phyloP scores from a whole-genome alignment of 2,888 invertebrate species.

The Augochlorella aurata region DNA sequence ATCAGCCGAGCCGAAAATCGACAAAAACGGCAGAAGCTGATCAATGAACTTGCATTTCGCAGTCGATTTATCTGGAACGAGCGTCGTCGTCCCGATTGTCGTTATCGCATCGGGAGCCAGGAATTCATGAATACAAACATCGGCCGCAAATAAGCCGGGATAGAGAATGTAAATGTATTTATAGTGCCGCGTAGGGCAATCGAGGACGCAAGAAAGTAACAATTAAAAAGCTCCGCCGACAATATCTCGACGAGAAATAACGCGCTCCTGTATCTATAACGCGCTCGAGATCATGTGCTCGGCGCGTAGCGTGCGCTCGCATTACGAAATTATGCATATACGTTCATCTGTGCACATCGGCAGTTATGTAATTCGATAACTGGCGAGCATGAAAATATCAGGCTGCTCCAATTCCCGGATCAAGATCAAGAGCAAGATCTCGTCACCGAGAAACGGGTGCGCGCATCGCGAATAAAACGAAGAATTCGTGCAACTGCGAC shows the following conservation, averaged over 20 bases:
- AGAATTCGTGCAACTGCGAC: not conserved
- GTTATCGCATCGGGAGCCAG: not conserved
- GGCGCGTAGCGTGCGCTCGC: not conserved
- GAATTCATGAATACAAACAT: conserved; percentile 11
- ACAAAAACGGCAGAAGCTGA: too few relatives aligned
- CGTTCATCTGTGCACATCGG: conserved; percentile 31
- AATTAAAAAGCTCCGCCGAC: not conserved
- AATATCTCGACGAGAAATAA: not conserved
- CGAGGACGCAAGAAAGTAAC: not conserved
- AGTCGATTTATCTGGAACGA: not conserved
- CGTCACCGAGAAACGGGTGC: not conserved
- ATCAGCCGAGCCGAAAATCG: too few relatives aligned
- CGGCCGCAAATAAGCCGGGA: not conserved
- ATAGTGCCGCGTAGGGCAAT: not conserved
- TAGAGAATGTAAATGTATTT: conserved; percentile 4
- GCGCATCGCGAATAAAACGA: not conserved
- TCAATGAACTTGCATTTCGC: not conserved
- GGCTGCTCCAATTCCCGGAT: not conserved
- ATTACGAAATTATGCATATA: conserved; percentile 32
- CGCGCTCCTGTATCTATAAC: not conserved
- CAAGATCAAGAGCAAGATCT: not conserved
- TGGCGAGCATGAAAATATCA: conserved; percentile 19
- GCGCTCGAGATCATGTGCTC: conserved; percentile 3
- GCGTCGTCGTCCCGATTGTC: not conserved
- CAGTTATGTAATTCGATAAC: conserved; percentile 56